Evolutionary conservation across 1,140 invertebrate genomes (phyloP).

Genomic region (Drosophila kikkawai): DNA sequence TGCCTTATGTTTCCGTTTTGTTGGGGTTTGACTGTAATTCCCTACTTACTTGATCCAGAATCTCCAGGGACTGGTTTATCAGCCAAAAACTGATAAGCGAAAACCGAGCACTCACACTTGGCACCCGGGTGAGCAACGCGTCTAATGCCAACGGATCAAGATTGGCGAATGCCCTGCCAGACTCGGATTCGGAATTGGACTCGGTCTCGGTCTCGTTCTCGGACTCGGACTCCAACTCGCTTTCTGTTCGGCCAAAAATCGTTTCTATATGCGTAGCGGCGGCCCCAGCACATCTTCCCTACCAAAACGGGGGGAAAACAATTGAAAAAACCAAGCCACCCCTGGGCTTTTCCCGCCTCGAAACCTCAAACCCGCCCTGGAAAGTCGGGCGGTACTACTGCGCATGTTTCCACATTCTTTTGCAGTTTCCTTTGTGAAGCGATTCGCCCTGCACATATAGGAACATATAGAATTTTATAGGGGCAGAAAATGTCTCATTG

Average conservation of each 20-base stretch:
- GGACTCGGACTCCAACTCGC: constrained; percentile 46
- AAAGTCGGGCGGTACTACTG: constrained; percentile 53
- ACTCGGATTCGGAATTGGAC: neutral
- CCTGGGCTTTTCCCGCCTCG: constrained; percentile 34
- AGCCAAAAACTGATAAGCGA: constrained; percentile 31
- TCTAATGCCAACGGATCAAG: constrained; percentile 78
- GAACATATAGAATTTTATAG: constrained; percentile 14
- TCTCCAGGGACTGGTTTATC: constrained; percentile 43
- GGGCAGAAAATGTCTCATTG: constrained; percentile 34
- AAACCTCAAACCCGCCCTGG: constrained; percentile 38
- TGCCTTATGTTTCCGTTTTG: neutral
- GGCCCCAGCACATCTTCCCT: neutral
- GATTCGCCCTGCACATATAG: constrained; percentile 29
- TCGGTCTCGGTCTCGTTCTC: neutral
- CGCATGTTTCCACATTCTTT: constrained; percentile 69
- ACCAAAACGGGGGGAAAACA: neutral
- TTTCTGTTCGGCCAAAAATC: constrained; percentile 59
- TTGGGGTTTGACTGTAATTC: neutral
- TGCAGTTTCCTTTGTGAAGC: constrained; percentile 38
- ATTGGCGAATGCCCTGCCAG: constrained; percentile 73
- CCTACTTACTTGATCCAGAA: constrained; percentile 44
- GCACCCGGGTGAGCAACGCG: constrained; percentile 44
- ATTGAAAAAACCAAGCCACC: constrained; percentile 21
- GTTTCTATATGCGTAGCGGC: constrained; percentile 50
- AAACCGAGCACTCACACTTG: constrained; percentile 16